Conservation (phyloP, 2,113 vertebrate species). For the Phyllostomus hastatus region DNA sequence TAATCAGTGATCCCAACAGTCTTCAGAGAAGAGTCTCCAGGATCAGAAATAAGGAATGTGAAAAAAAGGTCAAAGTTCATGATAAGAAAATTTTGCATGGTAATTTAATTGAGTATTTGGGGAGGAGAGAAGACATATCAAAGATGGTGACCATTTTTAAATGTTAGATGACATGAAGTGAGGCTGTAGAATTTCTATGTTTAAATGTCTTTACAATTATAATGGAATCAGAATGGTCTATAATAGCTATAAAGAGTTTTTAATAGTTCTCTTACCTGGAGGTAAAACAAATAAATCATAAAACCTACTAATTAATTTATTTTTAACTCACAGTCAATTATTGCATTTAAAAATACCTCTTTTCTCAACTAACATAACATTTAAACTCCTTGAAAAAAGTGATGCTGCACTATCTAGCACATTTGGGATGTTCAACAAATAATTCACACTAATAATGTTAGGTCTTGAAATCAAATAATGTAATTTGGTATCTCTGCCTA, state of each 20-base stretch:
- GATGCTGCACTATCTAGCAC: background rate
- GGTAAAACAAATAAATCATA: background rate
- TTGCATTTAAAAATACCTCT: background rate
- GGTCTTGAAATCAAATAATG: background rate
- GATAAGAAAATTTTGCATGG: background rate
- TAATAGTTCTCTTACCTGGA: background rate
- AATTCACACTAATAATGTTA: background rate
- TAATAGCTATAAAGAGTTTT: background rate
- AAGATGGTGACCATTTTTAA: background rate
- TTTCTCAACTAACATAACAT: background rate
- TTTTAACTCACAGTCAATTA: background rate
- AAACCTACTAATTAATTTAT: background rate
- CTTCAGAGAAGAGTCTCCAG: background rate
- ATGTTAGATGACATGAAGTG: background rate
- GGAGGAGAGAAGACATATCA: background rate
- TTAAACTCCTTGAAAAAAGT: constrained; percentile 1
- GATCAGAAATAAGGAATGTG: background rate
- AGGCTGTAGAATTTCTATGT: background rate
- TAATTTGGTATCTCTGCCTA: background rate
- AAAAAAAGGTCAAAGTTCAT: background rate
- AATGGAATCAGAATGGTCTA: background rate
- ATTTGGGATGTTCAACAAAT: background rate
- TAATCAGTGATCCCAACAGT: background rate
- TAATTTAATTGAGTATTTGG: background rate
- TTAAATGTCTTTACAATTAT: background rate